Conservation (phyloP, 2,113 vertebrate genomes). For the Castor canadensis region DNA sequence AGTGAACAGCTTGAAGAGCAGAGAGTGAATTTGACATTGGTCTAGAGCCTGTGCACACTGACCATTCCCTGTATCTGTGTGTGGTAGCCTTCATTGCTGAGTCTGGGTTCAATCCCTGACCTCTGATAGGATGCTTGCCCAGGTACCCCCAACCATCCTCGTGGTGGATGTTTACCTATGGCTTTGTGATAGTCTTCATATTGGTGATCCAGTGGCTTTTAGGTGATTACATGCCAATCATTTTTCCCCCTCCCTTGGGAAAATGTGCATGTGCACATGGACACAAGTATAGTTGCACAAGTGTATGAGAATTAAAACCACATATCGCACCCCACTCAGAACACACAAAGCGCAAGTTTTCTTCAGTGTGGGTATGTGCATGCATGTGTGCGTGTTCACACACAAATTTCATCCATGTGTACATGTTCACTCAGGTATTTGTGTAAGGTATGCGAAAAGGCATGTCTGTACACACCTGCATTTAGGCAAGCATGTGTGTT, state of each 20-base stretch:
- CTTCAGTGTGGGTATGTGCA: too few relatives aligned
- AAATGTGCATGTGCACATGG: not conserved
- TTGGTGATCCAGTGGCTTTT: not conserved
- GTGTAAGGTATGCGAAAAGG: not conserved
- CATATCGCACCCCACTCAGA: not conserved
- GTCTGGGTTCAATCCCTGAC: not conserved
- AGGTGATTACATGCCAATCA: not conserved
- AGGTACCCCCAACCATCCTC: not conserved
- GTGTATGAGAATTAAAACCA: not conserved
- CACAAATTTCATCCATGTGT: too few relatives aligned
- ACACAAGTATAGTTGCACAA: not conserved
- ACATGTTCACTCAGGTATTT: not conserved
- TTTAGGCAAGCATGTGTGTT: not conserved
- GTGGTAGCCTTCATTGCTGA: not conserved
- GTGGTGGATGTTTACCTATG: accelerated
- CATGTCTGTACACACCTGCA: accelerated
- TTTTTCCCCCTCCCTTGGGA: not conserved
- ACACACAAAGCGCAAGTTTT: too few relatives aligned
- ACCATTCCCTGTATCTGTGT: too few relatives aligned
- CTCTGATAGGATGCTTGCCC: not conserved
- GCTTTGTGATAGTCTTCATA: not conserved
- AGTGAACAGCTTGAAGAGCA: not conserved
- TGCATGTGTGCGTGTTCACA: too few relatives aligned
- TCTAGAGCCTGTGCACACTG: accelerated
- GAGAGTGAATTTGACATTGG: accelerated